Evolutionary conservation across 23 tunicate genomes (phyloP), one percentile per base, ranked within the genome.

Genomic region (Phallusia fumigata): DNA sequence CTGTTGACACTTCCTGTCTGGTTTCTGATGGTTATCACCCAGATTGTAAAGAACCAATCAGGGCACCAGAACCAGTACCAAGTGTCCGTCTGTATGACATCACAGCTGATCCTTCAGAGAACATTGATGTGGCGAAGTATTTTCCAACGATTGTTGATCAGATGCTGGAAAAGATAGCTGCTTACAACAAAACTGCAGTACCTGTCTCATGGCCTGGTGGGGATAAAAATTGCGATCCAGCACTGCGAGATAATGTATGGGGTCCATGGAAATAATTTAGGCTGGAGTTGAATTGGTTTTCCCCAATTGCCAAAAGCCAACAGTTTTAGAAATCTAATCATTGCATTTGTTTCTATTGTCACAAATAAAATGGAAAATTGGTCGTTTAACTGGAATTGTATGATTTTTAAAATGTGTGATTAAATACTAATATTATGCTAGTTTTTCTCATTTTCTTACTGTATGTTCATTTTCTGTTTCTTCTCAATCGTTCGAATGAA

Each of bases 151-250:
- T 96, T 10, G 96, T 96, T 13, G 99, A 91, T 32, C 26, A 34
- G 36, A 82, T 96, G 93, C 76, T 96, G 33, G 90, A 31, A 26
- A 81, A 80, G 50, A 53, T 96, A 28, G 93, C 93, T 8, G 87
- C 88, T 31, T 91, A 90, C 64, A 96, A 96, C 73, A 85, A 88
- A 33, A 87, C 96, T 31, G 99, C 97, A 31, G 97, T 96, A 6
- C 99, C 99, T 0, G 36, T 84, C 0, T 19, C 31, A 5, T 96
- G 83, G 79, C 99, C 99, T 0, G 65, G 31, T 18, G 82, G 82
- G 69, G 99, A 96, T 64, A 76, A 52, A 13, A 52, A 81, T 13
- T 84, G 88, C 40, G 51, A 90, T 49, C 99, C 99, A 0, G 88
- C 87, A 8, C 47, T 90, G n/a, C 76, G 76, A 13, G 93, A 88